These are phyloP conservation scores for Theristicus caerulescens DNA, from an alignment of 2,113 vertebrate genomes.

Conservation along the genomic window DNA sequence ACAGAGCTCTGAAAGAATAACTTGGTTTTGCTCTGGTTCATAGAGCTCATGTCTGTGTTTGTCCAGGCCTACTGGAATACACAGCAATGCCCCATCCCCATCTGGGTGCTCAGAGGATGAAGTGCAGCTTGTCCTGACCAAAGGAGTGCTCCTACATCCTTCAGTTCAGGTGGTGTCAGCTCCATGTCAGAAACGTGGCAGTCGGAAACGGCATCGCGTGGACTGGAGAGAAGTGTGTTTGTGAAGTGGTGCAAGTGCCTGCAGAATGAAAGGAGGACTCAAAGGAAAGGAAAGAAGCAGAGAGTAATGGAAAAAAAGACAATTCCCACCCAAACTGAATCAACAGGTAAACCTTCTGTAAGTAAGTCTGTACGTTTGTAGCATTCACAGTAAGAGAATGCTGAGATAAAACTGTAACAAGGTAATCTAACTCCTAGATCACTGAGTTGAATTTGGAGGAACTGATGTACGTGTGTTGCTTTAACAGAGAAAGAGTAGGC, in stretches of 20 bases:
- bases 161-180: background rate
- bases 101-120: background rate
- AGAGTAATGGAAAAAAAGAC: background rate
- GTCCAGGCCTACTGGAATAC: background rate
- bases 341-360: background rate
- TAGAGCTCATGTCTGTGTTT: background rate
- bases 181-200: background rate
- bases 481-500: background rate
- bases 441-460: background rate
- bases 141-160: background rate
- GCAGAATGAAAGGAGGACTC: background rate
- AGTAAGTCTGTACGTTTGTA: background rate
- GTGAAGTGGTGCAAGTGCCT: background rate
- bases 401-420: background rate
- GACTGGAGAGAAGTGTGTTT: background rate
- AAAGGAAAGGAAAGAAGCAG: background rate
- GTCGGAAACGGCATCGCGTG: background rate
- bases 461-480: background rate
- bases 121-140: background rate
- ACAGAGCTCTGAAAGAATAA: background rate
- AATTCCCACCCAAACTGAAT: background rate
- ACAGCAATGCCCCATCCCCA: background rate
- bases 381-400: too few species aligned
- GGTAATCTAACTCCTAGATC: background rate
- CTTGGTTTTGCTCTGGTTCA: fast-evolving